Evolutionary conservation across 2,888 invertebrate genomes (phyloP).

Genomic region (Drosophila kambysellisi): DNA sequence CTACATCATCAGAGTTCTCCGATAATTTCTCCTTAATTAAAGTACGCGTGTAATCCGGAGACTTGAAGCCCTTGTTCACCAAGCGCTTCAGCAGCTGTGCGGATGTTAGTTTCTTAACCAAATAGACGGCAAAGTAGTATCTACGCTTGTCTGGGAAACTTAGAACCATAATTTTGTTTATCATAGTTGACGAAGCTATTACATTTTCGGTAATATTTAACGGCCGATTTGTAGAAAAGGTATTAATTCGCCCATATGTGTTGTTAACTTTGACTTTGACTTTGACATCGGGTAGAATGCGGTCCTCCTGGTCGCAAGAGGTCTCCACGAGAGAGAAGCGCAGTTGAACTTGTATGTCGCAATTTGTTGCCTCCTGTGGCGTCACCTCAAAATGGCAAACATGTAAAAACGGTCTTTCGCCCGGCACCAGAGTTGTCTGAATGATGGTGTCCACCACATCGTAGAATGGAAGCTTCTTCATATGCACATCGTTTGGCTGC

Average conservation of each 20-base stretch:
- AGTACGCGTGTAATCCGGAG: constrained; percentile 95
- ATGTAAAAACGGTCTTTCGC: no score
- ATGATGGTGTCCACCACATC: constrained; percentile 94
- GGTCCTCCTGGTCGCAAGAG: constrained; percentile 96
- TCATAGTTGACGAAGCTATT: constrained; percentile 93
- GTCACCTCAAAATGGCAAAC: constrained; percentile 91
- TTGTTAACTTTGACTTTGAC: constrained; percentile 93
- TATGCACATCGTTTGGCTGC: constrained; percentile 89
- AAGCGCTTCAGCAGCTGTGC: constrained; percentile 92
- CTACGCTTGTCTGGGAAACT: constrained; percentile 88
- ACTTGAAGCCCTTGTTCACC: constrained; percentile 93
- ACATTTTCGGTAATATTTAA: constrained; percentile 96
- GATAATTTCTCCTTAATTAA: constrained; percentile 95
- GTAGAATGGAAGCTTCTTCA: constrained; percentile 96
- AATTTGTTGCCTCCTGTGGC: constrained; percentile 94
- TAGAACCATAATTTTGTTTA: constrained; percentile 86
- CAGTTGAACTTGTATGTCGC: constrained; percentile 94
- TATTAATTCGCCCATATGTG: constrained; percentile 92
- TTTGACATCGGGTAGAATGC: constrained; percentile 95
- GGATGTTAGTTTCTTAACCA: constrained; percentile 95
- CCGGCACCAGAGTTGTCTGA: constrained; percentile 93
- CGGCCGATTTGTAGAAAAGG: constrained; percentile 85
- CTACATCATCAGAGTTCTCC: constrained; percentile 98
- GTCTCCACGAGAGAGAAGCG: constrained; percentile 96
- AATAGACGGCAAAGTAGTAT: constrained; percentile 93